Conservation (phyloP, 2,888 invertebrate species). For the Coelogynopora nodosa region DNA sequence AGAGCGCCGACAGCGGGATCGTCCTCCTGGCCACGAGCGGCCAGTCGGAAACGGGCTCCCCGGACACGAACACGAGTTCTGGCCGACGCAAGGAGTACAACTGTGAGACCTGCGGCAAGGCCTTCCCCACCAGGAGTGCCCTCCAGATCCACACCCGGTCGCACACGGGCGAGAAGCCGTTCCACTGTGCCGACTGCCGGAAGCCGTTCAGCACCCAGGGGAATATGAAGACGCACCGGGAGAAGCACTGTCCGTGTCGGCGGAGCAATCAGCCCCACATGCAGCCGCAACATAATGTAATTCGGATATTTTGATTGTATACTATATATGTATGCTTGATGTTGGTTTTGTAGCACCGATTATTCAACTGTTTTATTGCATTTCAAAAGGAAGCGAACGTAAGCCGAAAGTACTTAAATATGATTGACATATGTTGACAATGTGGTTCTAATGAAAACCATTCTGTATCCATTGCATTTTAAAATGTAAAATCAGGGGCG, state of each 20-base stretch:
- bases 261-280: neutral
- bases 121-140: slow-evolving; percentile 33
- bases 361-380: too few relatives aligned
- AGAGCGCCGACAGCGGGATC: neutral
- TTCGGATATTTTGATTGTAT: too few relatives aligned
- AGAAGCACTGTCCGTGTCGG: slow-evolving; percentile 36
- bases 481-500: too few relatives aligned
- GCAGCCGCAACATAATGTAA: neutral
- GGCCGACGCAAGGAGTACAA: slow-evolving; percentile 29
- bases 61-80: neutral
- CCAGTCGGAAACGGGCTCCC: neutral
- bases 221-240: slow-evolving; percentile 38
- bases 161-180: slow-evolving; percentile 39
- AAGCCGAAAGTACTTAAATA: too few relatives aligned
- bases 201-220: slow-evolving; percentile 37
- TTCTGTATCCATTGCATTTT: too few relatives aligned
- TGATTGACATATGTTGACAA: too few relatives aligned
- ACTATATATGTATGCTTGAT: too few relatives aligned
- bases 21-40: neutral
- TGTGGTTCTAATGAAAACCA: too few relatives aligned
- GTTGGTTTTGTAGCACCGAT: too few relatives aligned
- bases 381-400: too few relatives aligned
- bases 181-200: slow-evolving; percentile 20
- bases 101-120: slow-evolving; percentile 37
- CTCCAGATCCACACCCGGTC: slow-evolving; percentile 32